A percentile compares a stretch with the other conserved stretches of the same genome.
phyloP scores from a whole-genome alignment of 2,888 invertebrate genomes.

The Lobophora halterata region DNA sequence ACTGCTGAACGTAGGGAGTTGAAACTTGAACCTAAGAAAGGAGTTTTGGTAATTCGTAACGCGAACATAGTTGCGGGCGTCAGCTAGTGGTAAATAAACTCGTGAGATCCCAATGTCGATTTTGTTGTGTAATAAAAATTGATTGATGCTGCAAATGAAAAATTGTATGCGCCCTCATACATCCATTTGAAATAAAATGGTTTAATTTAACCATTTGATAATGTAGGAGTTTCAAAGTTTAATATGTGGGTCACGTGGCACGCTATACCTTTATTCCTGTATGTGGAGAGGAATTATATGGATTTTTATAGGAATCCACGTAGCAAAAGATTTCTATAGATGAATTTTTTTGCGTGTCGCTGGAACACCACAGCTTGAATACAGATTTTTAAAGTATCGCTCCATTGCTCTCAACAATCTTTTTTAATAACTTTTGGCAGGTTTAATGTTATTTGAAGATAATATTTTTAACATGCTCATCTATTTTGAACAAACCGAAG shows the following conservation, averaged over 20 bases:
- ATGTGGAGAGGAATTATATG: too few species aligned
- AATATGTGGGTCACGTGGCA: constrained; percentile 52
- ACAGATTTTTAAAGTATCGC: constrained; percentile 19
- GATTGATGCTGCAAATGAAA: constrained; percentile 8
- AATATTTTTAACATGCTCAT: constrained; percentile 7
- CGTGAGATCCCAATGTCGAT: too few species aligned
- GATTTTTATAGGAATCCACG: constrained; percentile 11
- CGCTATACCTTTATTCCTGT: constrained; percentile 26
- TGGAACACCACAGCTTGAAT: constrained; percentile 18
- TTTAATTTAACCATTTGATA: constrained; percentile 22
- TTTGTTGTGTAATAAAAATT: constrained; percentile 3
- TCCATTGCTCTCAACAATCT: constrained; percentile 8
- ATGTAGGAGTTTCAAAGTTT: constrained; percentile 23
- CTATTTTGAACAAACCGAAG: constrained; percentile 7
- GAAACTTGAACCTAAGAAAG: too few species aligned
- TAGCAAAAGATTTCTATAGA: constrained; percentile 3
- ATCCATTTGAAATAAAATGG: constrained; percentile 23
- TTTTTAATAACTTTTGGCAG: neutral
- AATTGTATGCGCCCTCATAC: constrained; percentile 19
- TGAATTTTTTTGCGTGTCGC: constrained; percentile 10
- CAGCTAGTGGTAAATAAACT: too few species aligned
- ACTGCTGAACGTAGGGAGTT: too few species aligned
- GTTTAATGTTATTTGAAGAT: constrained; percentile 1
- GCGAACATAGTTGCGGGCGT: too few species aligned
- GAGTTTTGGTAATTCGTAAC: too few species aligned